Base-by-base conservation (phyloP, 1,140 invertebrate species). In the Adoxophyes honmai region DNA sequence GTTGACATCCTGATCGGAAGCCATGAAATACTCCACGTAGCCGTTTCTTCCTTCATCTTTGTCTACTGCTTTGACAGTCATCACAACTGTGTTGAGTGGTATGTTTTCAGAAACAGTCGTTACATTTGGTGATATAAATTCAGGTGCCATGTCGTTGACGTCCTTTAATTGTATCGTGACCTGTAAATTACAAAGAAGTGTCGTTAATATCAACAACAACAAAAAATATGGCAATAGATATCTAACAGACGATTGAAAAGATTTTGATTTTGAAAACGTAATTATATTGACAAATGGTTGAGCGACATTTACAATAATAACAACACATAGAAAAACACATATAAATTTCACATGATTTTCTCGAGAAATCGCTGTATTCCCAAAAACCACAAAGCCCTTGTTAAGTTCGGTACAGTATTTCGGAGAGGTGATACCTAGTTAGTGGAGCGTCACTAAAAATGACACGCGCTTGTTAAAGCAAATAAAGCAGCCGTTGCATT, bases 81-180 rank as follows among this genome's bases (percentile, higher is more conserved):
- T 95, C 7, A 98, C 93, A 9, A 98, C 93, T 4, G 96, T 96
- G 78, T 98, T 98, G 16, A 93, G 75, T n/a, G 96, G 93, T 35
- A 95, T 94, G 86, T 98, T 98, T 89, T 98, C 97, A 57, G 92
- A 90, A 8, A 97, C 92, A 11, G 91, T 87, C 4, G 95, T 96
- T 70, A 93, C 92, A 68, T 95, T 96, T 0, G 94, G 90, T 5
- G 95, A 94, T 64, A 97, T 92, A 87, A 99, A 99, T 75, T 95
- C 93, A 0, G 98, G 98, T 9, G 95, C 92, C 91, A 97, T 94
- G 84, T 99, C 98, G 89, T 99, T 99, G 13, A 98, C 95, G 86
- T 99, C 98, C 78, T 96, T 93, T 36, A 99, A 87, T 53, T 94
- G 92, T 60, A 99, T 94, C 14, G 93, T 96, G 34, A 98, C 96